Base-by-base conservation (phyloP, 2,888 invertebrate genomes). In the Campoplex capitator region DNA sequence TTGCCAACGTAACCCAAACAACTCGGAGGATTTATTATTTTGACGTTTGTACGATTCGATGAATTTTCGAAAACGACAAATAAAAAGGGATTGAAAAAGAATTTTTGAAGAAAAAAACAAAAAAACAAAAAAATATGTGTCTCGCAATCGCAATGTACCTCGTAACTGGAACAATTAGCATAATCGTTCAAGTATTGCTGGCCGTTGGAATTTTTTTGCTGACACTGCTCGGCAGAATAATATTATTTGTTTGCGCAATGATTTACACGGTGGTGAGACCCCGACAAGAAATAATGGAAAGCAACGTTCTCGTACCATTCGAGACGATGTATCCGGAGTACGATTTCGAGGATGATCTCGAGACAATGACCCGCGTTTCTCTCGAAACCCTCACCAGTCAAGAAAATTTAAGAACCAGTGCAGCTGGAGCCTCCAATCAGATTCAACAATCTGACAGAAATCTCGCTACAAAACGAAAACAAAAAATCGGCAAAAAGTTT, bases 241-340 rank as follows among this genome's bases (percentile, higher is more conserved):
- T 91, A 38, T 79, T 91, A 8, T 89, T 90, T 70, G 80, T 89
- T 70, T 90, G 89, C 81, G 88, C 89, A 35, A 82, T 88, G 79
- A 88, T 90, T 83, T 90, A 90, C 81, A 86, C 87, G 51, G 83
- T 90, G 13, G 85, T 86, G 35, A 88, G 80, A 71, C 88, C 90
- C 65, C 79, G 67, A 38, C 77, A 68, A 13, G 76, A 70, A 32
- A 62, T 71, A 32, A 48, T 45, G n/a, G 85, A 86, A 54, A 38
- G 77, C 16, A 74, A 38, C 11, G 58, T 77, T 67, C 32, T 68
- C 28, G 79, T 70, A 2, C 88, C 90, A 0, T 90, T 91, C 54
- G 89, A 89, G 32, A 91, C 92, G 0, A 91, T 91, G 91, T 91
- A 92, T 70, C 91, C 92, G 8, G 92, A 92, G 62, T 89, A 89